Evolutionary conservation across 2,113 vertebrate genomes (phyloP).

Genomic region (Ceyx margarethae): DNA sequence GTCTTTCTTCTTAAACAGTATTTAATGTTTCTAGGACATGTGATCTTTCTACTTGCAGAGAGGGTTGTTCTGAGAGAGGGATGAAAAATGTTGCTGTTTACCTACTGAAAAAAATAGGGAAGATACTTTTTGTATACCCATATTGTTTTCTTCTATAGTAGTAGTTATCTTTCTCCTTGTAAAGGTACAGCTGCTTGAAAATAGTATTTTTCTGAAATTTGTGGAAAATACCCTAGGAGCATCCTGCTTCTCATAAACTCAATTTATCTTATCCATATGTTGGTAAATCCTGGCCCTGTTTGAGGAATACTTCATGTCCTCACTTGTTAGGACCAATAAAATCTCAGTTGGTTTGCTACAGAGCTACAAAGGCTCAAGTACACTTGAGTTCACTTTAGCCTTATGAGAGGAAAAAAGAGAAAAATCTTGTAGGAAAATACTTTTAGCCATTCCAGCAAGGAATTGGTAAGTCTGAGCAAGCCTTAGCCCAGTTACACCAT

Average conservation of each 20-base stretch:
- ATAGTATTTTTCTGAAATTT: conserved; percentile 41
- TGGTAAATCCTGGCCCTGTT: conserved; percentile 1
- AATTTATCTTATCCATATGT: neutral
- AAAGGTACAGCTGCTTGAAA: neutral
- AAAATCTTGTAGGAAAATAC: conserved; percentile 6
- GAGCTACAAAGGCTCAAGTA: neutral
- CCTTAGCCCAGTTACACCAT: neutral
- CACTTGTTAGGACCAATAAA: neutral
- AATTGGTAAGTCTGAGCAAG: neutral
- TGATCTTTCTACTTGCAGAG: neutral
- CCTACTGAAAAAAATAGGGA: neutral
- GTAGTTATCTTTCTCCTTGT: neutral
- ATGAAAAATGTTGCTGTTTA: neutral
- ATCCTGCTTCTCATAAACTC: conserved; percentile 17
- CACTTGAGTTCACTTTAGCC: neutral
- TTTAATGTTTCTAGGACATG: neutral
- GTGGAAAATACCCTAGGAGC: conserved; percentile 23
- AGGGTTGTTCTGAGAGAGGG: neutral
- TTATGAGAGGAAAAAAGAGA: conserved; percentile 16
- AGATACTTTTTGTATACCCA: neutral
- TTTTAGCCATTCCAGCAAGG: conserved; percentile 1
- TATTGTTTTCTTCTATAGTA: neutral
- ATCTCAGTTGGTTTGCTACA: neutral
- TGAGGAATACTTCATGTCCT: neutral
- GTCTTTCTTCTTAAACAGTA: neutral